Base-by-base conservation (phyloP, 2,797 vertebrate species). In the Parauchenoglanis punctatus region DNA sequence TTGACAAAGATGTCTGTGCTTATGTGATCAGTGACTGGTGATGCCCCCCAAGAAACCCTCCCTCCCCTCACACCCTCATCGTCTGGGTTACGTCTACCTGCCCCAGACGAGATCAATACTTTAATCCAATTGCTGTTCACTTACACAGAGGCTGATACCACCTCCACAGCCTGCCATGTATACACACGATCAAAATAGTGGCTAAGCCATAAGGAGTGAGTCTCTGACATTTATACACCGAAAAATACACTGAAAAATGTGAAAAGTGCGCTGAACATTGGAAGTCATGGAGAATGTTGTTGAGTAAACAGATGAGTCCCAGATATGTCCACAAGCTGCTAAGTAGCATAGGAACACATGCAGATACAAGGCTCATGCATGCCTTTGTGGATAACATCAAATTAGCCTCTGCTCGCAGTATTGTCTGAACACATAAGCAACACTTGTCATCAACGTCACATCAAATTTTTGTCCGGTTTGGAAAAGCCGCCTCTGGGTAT, bases 91-190 rank as follows among this genome's bases (percentile, higher is more conserved):
- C 85, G 80, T 94, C 92, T 94, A 95, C 94, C 94, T 94, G 92
- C 86, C 76, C 93, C 95, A 96, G 95, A 96, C 95, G 89, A 90
- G 91, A 95, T 95, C 94, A 95, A 95, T 95, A 94, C 90, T 93
- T 93, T 92, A 93, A 94, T 95, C 93, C 92, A 94, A 95, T 95
- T 94, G 92, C 92, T 92, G 91, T 94, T 93, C 92, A 89, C 89
- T 93, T 94, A 91, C 90, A 91, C 76, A 87, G 86, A 76, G 83
- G 86, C 83, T 84, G 75, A 86, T 85, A 89, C 75, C 73, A 81
- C 59, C 59, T 84, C 76, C 25, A 87, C 89, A 87, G 54, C 52
- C 76, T 72, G n/a, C 85, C 83, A 81, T 80, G 89, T 81, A 46
- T 10, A 85, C 84, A 67, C 12, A 7, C 65, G 4, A 4, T 52